Evolutionary conservation across 64 coral and sea anemone genomes (phyloP).

Genomic region (Stylophora pistillata): DNA sequence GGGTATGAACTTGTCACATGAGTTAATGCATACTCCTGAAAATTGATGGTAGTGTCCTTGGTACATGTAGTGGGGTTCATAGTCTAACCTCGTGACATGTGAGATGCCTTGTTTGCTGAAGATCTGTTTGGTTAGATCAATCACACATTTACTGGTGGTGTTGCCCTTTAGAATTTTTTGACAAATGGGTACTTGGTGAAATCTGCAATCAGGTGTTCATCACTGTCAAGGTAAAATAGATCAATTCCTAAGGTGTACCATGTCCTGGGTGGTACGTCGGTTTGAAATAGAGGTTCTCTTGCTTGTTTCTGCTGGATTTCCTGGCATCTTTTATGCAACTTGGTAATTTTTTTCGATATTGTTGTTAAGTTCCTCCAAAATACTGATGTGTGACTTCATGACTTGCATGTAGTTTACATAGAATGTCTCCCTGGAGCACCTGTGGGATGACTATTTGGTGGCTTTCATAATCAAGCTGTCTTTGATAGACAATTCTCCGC

Average conservation of each 20-base stretch:
- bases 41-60: not conserved
- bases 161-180: not conserved
- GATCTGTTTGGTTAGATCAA: conserved; percentile 27
- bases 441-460: conserved; percentile 29
- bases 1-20: not conserved
- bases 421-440: conserved; percentile 30
- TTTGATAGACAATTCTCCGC: not conserved
- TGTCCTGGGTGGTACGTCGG: conserved; percentile 52
- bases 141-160: conserved; percentile 12
- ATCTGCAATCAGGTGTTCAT: not conserved
- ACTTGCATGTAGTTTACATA: conserved; percentile 28
- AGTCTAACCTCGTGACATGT: conserved; percentile 23
- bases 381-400: conserved; percentile 44
- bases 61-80: conserved; percentile 29
- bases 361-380: conserved; percentile 23
- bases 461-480: not conserved
- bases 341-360: conserved; percentile 11
- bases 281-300: conserved; percentile 36
- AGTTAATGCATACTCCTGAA: not conserved
- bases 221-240: not conserved
- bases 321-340: conserved; percentile 10
- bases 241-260: conserved; percentile 25
- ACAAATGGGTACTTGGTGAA: too few relatives aligned
- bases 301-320: conserved; percentile 33
- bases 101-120: conserved; percentile 46